Percentiles rank a stretch among this genome's conserved stretches.
Evolutionary conservation across 2,113 vertebrate genomes (phyloP).

Genomic region (Romanogobio albipinnatus): DNA sequence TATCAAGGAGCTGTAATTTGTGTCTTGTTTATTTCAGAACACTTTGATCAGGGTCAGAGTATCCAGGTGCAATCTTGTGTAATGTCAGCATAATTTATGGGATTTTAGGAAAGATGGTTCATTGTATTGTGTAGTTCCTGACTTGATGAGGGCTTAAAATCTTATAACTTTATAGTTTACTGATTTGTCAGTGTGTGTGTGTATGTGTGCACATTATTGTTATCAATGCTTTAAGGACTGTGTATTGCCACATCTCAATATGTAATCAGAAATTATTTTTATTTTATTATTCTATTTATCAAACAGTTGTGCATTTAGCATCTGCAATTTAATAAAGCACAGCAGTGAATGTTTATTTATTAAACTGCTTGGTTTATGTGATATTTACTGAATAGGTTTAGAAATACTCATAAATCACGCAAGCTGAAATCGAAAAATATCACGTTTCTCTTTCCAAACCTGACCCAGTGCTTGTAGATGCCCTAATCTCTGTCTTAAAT

Average conservation of each 20-base stretch:
- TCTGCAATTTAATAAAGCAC: not conserved
- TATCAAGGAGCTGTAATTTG: not conserved
- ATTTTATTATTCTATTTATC: not conserved
- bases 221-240: not conserved
- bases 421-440: not conserved
- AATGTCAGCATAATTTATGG: not conserved
- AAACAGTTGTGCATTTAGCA: not conserved
- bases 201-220: not conserved
- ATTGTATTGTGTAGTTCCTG: not conserved
- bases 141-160: not conserved
- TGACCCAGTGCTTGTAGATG: not conserved
- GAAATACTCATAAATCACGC: not conserved
- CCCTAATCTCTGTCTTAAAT: not conserved
- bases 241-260: not conserved
- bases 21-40: not conserved
- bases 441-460: not conserved
- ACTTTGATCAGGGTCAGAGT: slow-evolving; percentile 9
- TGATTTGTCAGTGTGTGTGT: not conserved
- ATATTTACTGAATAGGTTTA: not conserved
- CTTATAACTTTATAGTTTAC: not conserved
- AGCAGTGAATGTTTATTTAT: not conserved
- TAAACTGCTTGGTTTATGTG: not conserved
- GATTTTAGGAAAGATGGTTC: not conserved
- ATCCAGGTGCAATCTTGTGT: not conserved
- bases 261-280: not conserved